Percentiles rank a stretch among this genome's conserved stretches.
phyloP scores from a whole-genome alignment of 2,888 invertebrate species.

The Pristionchus japonicus region DNA sequence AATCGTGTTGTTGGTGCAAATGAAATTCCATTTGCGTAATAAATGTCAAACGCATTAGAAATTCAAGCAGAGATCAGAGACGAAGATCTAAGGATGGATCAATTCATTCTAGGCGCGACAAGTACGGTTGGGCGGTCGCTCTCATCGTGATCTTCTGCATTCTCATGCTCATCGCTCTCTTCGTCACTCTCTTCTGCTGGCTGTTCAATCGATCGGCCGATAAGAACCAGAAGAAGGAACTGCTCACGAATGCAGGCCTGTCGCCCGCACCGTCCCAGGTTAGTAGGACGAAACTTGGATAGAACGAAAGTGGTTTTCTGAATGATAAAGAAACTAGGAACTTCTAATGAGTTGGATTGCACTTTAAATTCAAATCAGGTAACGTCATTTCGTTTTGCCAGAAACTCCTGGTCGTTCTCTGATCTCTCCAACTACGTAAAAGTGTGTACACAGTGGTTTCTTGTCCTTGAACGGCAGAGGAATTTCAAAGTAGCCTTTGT shows the following conservation, averaged over 20 bases:
- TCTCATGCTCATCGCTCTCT: slow-evolving; percentile 60
- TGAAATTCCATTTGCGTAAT: too few species aligned
- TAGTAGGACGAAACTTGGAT: neutral
- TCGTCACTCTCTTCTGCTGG: slow-evolving; percentile 63
- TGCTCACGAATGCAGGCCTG: slow-evolving; percentile 47
- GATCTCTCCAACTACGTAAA: neutral
- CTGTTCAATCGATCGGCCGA: slow-evolving; percentile 57
- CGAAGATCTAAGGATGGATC: neutral
- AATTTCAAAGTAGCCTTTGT: neutral
- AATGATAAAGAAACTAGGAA: too few species aligned
- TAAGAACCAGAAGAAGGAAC: slow-evolving; percentile 48
- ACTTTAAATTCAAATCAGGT: too few species aligned
- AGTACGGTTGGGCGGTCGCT: slow-evolving; percentile 67
- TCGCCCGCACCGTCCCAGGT: slow-evolving; percentile 36
- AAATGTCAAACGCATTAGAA: too few species aligned
- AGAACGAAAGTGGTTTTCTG: too few species aligned
- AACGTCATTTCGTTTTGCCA: neutral
- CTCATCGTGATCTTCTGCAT: slow-evolving; percentile 63
- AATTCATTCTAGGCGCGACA: slow-evolving; percentile 56
- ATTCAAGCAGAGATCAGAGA: too few species aligned
- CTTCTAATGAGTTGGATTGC: too few species aligned
- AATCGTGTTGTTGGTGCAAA: too few species aligned
- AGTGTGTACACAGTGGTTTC: neutral
- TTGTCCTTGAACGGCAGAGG: neutral
- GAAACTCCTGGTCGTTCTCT: neutral